Evolutionary conservation across 2,888 invertebrate genomes (phyloP), one percentile per base, ranked within the genome.

Genomic region (Agrochola lota): DNA sequence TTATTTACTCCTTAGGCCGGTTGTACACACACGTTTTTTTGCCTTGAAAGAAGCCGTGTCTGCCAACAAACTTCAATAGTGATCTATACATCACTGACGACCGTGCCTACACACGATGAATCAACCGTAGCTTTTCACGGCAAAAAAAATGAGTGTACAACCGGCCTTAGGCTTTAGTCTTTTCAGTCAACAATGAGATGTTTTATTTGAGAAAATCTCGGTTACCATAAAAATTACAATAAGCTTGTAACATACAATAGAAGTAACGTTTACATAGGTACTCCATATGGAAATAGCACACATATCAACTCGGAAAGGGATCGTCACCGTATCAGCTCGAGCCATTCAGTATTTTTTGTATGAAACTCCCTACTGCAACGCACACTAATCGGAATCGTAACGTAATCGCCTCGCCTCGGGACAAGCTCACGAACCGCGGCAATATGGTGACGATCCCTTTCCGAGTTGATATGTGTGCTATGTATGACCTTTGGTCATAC

Each of bases 151-250:
- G 23, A 3, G 55, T 55, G 12, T 9, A 23, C 23, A 40, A 9
- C 23, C 11, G 55, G 23, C 3, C 5, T 12, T 11, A 26, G 5
- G 35, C n/a, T 40, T 59, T 4, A 26, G 7, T 74, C 0, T 73
- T 20, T 46, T 17, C 11, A 35, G 40, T 63, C n/a, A n/a, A 77
- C 9, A 57, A 40, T 67, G 71, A 23, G 7, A 52, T 17, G 52
- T 40, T 57, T 71, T 30, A 55, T 49, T 30, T 6, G 15, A 23
- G 15, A 52, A 68, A 68, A 23, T 23, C 15, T 30, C 23, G 23
- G 6, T 35, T 59, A 20, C 46, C 9, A 46, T 55, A 73, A 71
- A n/a, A 23, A 43, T 23, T 43, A 73, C 11, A 74, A 57, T n/a
- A 43, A 71, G 0, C 17, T 55, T 6, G 23, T 40, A 70, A 26